These are phyloP conservation scores for Pseudococcus viburni DNA, from an alignment of 2,888 invertebrate species.

Conservation along the genomic window DNA sequence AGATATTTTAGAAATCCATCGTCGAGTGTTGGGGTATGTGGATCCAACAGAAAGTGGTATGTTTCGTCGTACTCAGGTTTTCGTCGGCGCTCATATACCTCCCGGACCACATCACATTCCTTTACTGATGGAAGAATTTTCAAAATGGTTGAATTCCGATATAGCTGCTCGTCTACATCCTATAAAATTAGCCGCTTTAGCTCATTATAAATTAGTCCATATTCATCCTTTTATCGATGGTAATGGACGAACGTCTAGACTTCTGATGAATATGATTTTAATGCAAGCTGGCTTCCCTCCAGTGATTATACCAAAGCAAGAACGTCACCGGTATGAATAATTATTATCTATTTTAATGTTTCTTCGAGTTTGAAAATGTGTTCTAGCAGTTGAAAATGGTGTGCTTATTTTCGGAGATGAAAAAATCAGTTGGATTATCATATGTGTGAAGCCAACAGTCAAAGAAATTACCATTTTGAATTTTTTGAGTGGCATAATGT, in stretches of 20 bases:
- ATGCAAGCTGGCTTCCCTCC: conserved; percentile 97
- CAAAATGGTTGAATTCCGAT: conserved; percentile 94
- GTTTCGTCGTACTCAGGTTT: conserved; percentile 91
- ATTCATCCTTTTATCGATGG: conserved; percentile 98
- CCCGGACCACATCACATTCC: conserved; percentile 88
- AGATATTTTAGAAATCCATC: conserved; percentile 93
- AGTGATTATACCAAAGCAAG: conserved; percentile 91
- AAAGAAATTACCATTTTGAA: no score
- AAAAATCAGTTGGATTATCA: no score
- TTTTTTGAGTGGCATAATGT: no score
- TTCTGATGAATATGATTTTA: conserved; percentile 95
- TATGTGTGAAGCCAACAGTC: no score
- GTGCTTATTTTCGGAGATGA: no score
- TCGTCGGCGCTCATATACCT: conserved; percentile 95
- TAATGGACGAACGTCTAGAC: conserved; percentile 94
- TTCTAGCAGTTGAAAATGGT: no score
- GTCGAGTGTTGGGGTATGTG: conserved; percentile 92
- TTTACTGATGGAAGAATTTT: conserved; percentile 87
- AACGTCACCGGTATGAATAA: conserved; percentile 75
- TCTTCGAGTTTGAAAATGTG: no score
- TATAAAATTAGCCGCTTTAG: conserved; percentile 92
- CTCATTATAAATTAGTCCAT: conserved; percentile 96
- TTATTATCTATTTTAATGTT: not conserved
- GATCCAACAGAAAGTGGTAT: conserved; percentile 93
- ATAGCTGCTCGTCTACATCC: conserved; percentile 89